Evolutionary conservation across 2,113 vertebrate species (phyloP), one percentile per base, ranked within the genome.

Genomic region (Vireo altiloquus): DNA sequence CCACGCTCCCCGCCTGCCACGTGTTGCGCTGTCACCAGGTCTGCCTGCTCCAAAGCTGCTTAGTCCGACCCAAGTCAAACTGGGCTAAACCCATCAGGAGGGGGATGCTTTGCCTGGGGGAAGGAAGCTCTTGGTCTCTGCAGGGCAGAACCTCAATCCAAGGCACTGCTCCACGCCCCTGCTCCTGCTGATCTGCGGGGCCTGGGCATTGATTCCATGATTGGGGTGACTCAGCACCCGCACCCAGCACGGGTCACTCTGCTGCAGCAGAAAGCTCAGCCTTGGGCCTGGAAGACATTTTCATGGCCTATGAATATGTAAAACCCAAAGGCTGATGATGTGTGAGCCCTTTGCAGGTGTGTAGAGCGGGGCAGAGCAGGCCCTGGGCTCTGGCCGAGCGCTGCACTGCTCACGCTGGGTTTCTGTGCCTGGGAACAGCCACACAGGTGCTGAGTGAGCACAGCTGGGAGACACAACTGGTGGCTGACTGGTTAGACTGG

Each of bases 21-120:
- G 60, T 35, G 2, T 15, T 31, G 37, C 1, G 1, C 77, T 21
- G 65, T 50, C 61, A 11, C 80, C 56, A 12, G 59, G 24, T 53
- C 82, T 31, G 57, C 61, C 50, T 19, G 78, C 92, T 46, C 11
- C 47, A 78, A 92, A 96, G 95, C 95, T 83, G 92, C 95, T 95
- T 64, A 84, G 88, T 4, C 57, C 33, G 14, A 21, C 44, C 88
- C 77, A 2, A 23, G 90, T 2, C 2, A 11, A 57, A 13, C 66
- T 3, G 4, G 71, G 2, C 31, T 81, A 72, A 92, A 75, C 19
- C 80, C 84, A 2, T 46, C 42, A 39, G 84, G 57, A 39, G 46
- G 42, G 3, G n/a, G 66, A 9, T 53, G 60, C 53, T 21, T 3
- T 31, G 69, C 49, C 68, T 1, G 42, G 66, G 42, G 74, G 21